These are phyloP conservation scores for Anticlea derivata DNA, from an alignment of 2,888 invertebrate species.

Conservation along the genomic window DNA sequence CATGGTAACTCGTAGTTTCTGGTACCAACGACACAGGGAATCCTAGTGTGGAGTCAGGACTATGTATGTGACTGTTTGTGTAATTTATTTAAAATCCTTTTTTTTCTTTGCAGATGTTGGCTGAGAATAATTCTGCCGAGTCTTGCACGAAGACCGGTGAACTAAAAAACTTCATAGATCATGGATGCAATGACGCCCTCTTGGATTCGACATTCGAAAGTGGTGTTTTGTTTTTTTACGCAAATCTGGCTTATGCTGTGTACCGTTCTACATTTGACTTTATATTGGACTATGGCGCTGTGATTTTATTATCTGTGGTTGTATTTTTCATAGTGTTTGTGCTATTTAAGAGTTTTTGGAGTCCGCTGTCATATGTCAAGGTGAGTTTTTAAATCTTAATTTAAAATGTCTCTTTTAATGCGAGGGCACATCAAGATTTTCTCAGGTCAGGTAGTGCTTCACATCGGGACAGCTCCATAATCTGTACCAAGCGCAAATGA, in stretches of 20 bases:
- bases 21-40: too few species aligned
- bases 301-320: constrained; percentile 42
- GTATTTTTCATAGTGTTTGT: constrained; percentile 44
- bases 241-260: constrained; percentile 3
- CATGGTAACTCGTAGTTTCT: too few species aligned
- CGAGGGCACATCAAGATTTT: too few species aligned
- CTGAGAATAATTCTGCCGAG: not conserved
- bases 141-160: constrained; percentile 2
- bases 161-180: constrained; percentile 4
- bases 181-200: constrained; percentile 29
- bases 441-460: too few species aligned
- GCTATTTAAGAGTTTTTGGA: constrained; percentile 56
- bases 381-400: constrained; percentile 53
- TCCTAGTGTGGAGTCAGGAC: too few species aligned
- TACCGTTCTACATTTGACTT: constrained; percentile 9
- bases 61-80: too few species aligned
- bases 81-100: not conserved
- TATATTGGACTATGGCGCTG: constrained; percentile 37
- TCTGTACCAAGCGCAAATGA: too few species aligned
- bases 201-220: constrained; percentile 33
- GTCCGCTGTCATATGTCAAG: constrained; percentile 57
- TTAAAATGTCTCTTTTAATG: too few species aligned
- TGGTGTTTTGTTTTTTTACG: constrained; percentile 34
- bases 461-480: too few species aligned
- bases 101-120: constrained; percentile 19